Conservation (phyloP, 2,113 vertebrate species). For the Alligator mississippiensis region DNA sequence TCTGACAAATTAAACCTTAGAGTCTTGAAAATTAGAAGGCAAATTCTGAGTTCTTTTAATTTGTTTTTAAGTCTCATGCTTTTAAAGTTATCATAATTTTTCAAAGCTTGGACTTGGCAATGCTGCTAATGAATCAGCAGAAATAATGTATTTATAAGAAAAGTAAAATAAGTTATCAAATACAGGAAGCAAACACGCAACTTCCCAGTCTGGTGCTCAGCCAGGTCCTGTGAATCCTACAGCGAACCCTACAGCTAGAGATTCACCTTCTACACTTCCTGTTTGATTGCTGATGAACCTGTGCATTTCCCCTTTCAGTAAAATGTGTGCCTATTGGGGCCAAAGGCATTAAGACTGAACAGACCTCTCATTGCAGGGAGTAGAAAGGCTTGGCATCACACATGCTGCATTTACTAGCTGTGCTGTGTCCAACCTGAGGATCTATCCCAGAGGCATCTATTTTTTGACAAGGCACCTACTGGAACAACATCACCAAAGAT, state of each 20-base stretch:
- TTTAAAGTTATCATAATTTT: not conserved
- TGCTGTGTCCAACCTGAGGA: not conserved
- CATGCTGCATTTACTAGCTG: not conserved
- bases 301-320: conserved; percentile 15
- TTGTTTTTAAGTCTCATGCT: not conserved
- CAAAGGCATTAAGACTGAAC: not conserved
- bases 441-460: conserved; percentile 2
- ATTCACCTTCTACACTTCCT: conserved; percentile 23
- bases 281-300: conserved; percentile 51
- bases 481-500: not conserved
- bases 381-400: not conserved
- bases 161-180: not conserved
- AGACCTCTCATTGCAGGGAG: conserved; percentile 27
- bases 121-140: not conserved
- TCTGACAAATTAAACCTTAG: rapidly evolving
- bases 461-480: not conserved
- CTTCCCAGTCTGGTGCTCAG: not conserved
- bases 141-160: not conserved
- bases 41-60: not conserved
- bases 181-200: not conserved
- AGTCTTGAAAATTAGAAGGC: not conserved
- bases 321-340: too few species aligned
- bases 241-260: not conserved
- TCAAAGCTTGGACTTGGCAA: not conserved
- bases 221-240: not conserved